phyloP scores from a whole-genome alignment of 1,140 invertebrate species.

The Triops longicaudatus region DNA sequence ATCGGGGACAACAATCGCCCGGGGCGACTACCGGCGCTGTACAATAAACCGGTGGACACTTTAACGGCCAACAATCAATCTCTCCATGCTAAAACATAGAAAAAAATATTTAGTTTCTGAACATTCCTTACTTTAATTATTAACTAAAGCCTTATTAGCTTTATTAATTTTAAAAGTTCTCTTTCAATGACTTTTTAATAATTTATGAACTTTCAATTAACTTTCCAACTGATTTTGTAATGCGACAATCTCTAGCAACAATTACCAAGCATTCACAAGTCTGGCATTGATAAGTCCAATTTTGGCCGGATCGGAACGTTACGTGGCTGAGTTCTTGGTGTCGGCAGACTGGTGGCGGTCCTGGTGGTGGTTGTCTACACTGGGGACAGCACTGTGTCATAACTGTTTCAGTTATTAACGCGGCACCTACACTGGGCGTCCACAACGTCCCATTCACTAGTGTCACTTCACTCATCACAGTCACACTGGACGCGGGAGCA shows the following conservation, averaged over 20 bases:
- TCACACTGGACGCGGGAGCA: background rate
- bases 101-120: too few relatives aligned
- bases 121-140: too few relatives aligned
- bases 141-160: too few relatives aligned
- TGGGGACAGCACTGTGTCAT: slow-evolving; percentile 60
- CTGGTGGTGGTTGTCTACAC: slow-evolving; percentile 47
- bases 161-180: too few relatives aligned
- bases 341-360: slow-evolving; percentile 52
- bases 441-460: background rate
- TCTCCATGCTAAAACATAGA: slow-evolving; percentile 67
- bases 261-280: slow-evolving; percentile 78
- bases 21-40: slow-evolving; percentile 52
- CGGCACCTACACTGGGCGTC: background rate
- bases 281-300: slow-evolving; percentile 82
- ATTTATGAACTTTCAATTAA: too few relatives aligned
- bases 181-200: too few relatives aligned
- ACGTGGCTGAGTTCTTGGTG: slow-evolving; percentile 69
- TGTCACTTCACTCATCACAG: slow-evolving; percentile 1
- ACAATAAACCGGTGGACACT: slow-evolving; percentile 66
- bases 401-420: background rate
- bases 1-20: slow-evolving; percentile 62
- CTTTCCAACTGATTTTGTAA: too few relatives aligned
- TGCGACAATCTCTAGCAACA: too few relatives aligned
- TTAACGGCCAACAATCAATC: slow-evolving; percentile 77
- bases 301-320: slow-evolving; percentile 65